Evolutionary conservation across 1,140 invertebrate species (phyloP).

Genomic region (Drosophila ficusphila): DNA sequence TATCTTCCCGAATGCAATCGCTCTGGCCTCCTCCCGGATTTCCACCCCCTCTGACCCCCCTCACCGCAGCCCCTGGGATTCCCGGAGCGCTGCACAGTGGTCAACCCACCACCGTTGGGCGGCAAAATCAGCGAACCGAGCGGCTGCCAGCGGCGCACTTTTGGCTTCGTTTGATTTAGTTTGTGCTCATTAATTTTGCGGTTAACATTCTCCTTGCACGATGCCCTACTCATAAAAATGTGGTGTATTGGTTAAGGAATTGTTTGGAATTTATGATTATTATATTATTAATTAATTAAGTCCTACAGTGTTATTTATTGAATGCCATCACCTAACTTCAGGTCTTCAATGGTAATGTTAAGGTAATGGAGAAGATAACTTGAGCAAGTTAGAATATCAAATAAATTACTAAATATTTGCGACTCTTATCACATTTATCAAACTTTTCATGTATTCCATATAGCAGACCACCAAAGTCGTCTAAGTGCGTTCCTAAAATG

Average conservation of each 20-base stretch:
- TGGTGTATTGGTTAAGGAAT: constrained; percentile 17
- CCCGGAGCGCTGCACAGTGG: constrained; percentile 10
- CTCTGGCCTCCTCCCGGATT: constrained; percentile 4
- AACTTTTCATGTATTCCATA: too few relatives aligned
- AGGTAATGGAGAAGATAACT: too few relatives aligned
- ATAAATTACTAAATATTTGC: background rate
- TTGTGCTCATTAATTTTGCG: constrained; percentile 79
- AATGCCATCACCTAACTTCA: too few relatives aligned
- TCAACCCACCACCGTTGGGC: constrained; percentile 36
- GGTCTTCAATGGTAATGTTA: too few relatives aligned
- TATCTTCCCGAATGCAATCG: constrained; percentile 59
- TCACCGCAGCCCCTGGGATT: background rate
- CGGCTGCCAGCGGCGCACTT: constrained; percentile 50
- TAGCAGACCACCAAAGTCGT: background rate
- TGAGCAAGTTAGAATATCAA: too few relatives aligned
- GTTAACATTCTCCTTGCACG: constrained; percentile 33
- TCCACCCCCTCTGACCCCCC: background rate
- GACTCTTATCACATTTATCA: too few relatives aligned
- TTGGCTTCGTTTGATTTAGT: constrained; percentile 74
- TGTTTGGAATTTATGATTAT: too few relatives aligned
- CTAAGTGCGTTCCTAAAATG: background rate
- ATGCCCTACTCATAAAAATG: constrained; percentile 22
- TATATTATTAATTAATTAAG: too few relatives aligned
- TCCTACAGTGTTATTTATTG: too few relatives aligned
- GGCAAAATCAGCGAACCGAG: constrained; percentile 14